A percentile compares a stretch with the other conserved stretches of the same genome.
Conservation (phyloP, 1,140 invertebrate species). For the Eumaeus atala region DNA sequence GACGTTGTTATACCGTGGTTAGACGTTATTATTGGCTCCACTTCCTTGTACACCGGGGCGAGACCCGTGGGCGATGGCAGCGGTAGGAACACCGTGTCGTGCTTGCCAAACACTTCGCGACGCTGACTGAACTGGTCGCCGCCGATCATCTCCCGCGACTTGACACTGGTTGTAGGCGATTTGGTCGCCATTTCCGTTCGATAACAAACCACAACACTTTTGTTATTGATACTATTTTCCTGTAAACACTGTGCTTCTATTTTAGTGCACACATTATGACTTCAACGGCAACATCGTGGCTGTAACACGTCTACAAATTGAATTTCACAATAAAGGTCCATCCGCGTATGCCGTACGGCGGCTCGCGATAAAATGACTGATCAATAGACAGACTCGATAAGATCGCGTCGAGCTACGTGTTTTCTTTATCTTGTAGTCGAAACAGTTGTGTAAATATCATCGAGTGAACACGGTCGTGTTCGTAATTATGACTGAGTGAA, state of each 20-base stretch:
- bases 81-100: conserved; percentile 64
- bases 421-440: conserved; percentile 67
- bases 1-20: conserved; percentile 63
- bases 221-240: conserved; percentile 71
- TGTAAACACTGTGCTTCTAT: conserved; percentile 67
- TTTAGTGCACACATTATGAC: conserved; percentile 68
- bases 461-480: conserved; percentile 58
- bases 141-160: conserved; percentile 66
- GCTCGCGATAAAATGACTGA: conserved; percentile 66
- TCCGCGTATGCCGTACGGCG: conserved; percentile 51
- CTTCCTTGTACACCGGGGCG: conserved; percentile 42
- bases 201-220: conserved; percentile 69
- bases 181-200: conserved; percentile 65
- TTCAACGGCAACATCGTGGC: conserved; percentile 66
- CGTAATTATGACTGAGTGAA: conserved; percentile 59
- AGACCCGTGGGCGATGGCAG: conserved; percentile 40
- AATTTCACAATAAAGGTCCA: conserved; percentile 68
- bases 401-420: conserved; percentile 52
- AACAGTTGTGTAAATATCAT: conserved; percentile 67
- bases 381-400: conserved; percentile 67
- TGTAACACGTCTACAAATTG: conserved; percentile 60
- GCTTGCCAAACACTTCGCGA: conserved; percentile 65
- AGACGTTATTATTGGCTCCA: conserved; percentile 60
- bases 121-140: conserved; percentile 65
- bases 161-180: conserved; percentile 66